Conservation (phyloP, 2,888 invertebrate species). For the Frankliniella fusca region DNA sequence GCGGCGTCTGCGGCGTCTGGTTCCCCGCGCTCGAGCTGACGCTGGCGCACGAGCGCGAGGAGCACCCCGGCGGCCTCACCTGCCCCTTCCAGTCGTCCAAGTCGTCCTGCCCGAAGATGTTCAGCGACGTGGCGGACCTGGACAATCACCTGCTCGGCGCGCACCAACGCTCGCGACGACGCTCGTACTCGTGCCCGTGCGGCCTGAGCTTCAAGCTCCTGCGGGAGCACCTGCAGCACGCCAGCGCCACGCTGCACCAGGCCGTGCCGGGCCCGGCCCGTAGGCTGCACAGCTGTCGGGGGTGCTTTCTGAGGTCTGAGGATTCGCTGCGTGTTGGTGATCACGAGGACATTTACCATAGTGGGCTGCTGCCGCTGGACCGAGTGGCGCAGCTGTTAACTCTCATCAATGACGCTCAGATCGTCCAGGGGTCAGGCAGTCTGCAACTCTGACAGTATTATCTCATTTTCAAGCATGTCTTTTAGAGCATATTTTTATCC, state of each 20-base stretch:
- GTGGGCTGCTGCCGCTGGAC: background rate
- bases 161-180: background rate
- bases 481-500: background rate
- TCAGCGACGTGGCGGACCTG: background rate
- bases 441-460: background rate
- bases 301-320: background rate
- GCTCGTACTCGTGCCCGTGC: background rate
- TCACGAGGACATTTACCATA: background rate
- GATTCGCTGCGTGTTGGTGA: background rate
- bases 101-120: background rate
- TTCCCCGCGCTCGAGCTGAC: background rate
- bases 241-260: background rate
- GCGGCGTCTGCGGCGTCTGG: background rate
- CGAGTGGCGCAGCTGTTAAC: background rate
- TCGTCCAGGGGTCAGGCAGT: background rate
- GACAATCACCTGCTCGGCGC: background rate
- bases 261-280: background rate
- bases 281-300: background rate
- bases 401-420: background rate
- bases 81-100: background rate
- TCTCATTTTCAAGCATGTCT: background rate
- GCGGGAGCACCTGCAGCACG: background rate
- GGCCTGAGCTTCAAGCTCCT: background rate
- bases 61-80: background rate
- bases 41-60: background rate